These are phyloP conservation scores for Uloborus plumipes DNA, from an alignment of 2,888 invertebrate genomes.

Conservation along the genomic window DNA sequence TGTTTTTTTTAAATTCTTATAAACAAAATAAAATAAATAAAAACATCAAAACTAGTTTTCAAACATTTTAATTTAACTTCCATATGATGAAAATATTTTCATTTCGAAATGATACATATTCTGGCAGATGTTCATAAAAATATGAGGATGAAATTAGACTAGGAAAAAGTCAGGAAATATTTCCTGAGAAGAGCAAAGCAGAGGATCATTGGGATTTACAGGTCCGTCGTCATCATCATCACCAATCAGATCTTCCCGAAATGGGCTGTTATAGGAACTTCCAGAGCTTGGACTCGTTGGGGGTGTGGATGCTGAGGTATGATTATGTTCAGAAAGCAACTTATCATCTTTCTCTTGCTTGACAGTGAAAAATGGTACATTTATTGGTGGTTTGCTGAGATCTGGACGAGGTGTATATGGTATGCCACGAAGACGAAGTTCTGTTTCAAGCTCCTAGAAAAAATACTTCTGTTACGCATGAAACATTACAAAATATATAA, in stretches of 20 bases:
- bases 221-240: constrained; percentile 32
- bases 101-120: too few species aligned
- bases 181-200: constrained; percentile 44
- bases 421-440: constrained; percentile 16
- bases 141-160: constrained; percentile 1
- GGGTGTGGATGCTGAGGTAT: constrained; percentile 28
- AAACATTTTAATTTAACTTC: too few species aligned
- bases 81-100: too few species aligned
- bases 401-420: constrained; percentile 11
- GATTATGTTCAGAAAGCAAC: background rate
- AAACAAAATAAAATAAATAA: too few species aligned
- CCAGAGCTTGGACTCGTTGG: constrained; percentile 57
- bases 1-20: too few species aligned
- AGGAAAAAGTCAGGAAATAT: constrained; percentile 14
- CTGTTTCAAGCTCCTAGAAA: constrained; percentile 41
- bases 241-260: constrained; percentile 24
- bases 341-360: constrained; percentile 10
- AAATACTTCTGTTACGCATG: background rate
- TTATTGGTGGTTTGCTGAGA: background rate
- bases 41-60: too few species aligned
- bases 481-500: too few species aligned
- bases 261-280: constrained; percentile 17
- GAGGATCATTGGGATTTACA: constrained; percentile 39
- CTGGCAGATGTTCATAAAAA: too few species aligned
- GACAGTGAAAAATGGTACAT: background rate